phyloP scores from a whole-genome alignment of 2,888 invertebrate species.

The Clivina fossor region DNA sequence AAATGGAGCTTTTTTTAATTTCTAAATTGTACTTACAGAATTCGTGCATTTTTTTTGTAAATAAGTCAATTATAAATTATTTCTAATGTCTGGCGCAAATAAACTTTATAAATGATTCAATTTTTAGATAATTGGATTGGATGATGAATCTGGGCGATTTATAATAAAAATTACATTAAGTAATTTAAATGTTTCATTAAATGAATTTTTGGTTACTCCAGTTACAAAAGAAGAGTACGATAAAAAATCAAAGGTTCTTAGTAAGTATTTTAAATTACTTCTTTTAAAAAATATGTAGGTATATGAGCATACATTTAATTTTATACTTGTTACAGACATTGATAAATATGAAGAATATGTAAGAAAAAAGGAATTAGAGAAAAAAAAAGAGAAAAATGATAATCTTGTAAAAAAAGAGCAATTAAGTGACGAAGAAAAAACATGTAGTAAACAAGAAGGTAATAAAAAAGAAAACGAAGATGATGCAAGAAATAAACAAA shows the following conservation, averaged over 20 bases:
- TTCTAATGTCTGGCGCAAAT: too few relatives aligned
- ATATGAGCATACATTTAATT: slow-evolving; percentile 2
- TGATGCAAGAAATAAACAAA: slow-evolving; percentile 5
- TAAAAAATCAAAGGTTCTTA: slow-evolving; percentile 82
- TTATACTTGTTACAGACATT: slow-evolving; percentile 60
- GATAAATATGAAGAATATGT: slow-evolving; percentile 69
- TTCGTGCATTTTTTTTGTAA: too few relatives aligned
- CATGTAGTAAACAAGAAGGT: slow-evolving; percentile 1
- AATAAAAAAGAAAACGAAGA: slow-evolving; percentile 2
- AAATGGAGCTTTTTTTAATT: too few relatives aligned
- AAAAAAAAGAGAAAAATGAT: slow-evolving; percentile 40
- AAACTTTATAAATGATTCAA: too few relatives aligned
- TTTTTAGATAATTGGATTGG: slow-evolving; percentile 72
- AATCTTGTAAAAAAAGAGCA: slow-evolving; percentile 43
- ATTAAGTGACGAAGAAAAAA: slow-evolving; percentile 2
- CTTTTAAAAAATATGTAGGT: slow-evolving; percentile 6
- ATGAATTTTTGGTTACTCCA: slow-evolving; percentile 76
- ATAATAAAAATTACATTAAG: slow-evolving; percentile 74
- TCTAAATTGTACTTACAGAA: too few relatives aligned
- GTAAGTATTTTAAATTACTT: slow-evolving; percentile 61
- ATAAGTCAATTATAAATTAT: too few relatives aligned
- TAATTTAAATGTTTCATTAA: slow-evolving; percentile 67
- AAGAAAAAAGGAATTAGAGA: slow-evolving; percentile 46
- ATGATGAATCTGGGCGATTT: slow-evolving; percentile 78
- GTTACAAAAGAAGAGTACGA: slow-evolving; percentile 80